Evolutionary conservation across 2,797 vertebrate genomes (phyloP).

Genomic region (Oreortyx pictus): DNA sequence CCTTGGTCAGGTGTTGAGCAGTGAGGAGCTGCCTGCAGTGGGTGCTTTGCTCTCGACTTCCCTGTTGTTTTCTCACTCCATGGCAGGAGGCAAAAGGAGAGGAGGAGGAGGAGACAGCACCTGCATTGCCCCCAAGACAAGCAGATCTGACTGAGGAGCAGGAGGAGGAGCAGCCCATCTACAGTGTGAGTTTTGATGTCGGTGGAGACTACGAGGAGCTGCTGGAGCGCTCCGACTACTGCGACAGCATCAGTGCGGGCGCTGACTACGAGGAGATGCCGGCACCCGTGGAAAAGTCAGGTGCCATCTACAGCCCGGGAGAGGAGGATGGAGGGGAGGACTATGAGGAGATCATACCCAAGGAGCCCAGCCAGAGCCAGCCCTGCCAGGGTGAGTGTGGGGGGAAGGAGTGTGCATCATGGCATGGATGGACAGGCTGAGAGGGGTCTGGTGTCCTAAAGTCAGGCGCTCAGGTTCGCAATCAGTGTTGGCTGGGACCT

Average conservation of each 20-base stretch:
- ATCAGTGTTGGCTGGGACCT: neutral
- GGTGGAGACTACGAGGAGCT: conserved; percentile 80
- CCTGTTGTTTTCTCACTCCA: neutral
- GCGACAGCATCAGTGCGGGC: neutral
- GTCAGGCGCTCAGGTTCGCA: neutral
- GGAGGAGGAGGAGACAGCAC: conserved; percentile 79
- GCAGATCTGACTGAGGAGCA: neutral
- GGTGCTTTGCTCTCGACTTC: neutral
- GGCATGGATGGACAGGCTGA: neutral
- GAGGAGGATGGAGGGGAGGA: conserved; percentile 31
- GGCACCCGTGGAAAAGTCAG: neutral
- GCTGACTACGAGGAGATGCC: conserved; percentile 84
- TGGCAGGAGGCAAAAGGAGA: conserved; percentile 42
- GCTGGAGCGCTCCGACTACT: conserved; percentile 47
- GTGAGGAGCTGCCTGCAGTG: neutral
- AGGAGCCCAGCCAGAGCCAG: neutral
- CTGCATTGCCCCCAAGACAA: conserved; percentile 80
- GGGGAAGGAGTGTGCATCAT: neutral
- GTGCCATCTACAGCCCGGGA: neutral
- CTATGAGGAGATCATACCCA: conserved; percentile 55
- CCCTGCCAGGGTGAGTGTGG: conserved; percentile 33
- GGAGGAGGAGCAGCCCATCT: neutral
- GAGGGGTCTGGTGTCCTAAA: neutral
- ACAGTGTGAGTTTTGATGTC: neutral
- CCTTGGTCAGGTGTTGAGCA: neutral